Evolutionary conservation across 2,797 vertebrate genomes (phyloP).

Genomic region (Enteromius fasciolatus): DNA sequence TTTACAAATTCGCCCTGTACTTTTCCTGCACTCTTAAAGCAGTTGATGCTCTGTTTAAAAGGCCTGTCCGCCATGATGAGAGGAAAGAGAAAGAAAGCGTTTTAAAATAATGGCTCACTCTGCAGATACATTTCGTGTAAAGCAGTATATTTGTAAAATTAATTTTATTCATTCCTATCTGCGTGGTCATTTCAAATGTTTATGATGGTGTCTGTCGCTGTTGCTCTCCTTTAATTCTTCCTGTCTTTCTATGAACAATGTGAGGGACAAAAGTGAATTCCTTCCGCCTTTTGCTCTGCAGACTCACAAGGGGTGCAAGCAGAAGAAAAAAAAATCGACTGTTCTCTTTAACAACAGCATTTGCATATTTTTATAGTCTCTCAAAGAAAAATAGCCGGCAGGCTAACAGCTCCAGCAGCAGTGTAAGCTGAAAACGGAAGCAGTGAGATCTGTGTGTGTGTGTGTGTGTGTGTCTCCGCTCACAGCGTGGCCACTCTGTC

Average conservation of each 20-base stretch:
- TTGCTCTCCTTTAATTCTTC: neutral
- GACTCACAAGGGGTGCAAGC: constrained; percentile 52
- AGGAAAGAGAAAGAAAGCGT: constrained; percentile 36
- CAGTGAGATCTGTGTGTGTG: constrained; percentile 58
- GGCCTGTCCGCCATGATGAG: constrained; percentile 48
- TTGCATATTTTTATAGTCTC: constrained; percentile 83
- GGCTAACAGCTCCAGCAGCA: constrained; percentile 76
- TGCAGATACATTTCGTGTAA: constrained; percentile 42
- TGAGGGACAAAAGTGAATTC: constrained; percentile 51
- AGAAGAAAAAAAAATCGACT: constrained; percentile 57
- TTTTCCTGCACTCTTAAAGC: constrained; percentile 54
- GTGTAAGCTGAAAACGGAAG: constrained; percentile 71
- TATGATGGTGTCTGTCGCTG: constrained; percentile 19
- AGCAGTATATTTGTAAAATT: constrained; percentile 55
- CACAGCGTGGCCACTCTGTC: constrained; percentile 56
- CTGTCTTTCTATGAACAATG: constrained; percentile 42
- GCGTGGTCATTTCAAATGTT: constrained; percentile 48
- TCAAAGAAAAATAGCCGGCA: constrained; percentile 82
- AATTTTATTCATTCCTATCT: constrained; percentile 64
- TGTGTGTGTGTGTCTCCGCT: constrained; percentile 37
- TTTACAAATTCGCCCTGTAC: constrained; percentile 61
- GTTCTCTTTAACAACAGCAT: constrained; percentile 79
- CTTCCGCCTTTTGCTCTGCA: constrained; percentile 49
- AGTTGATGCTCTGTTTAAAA: constrained; percentile 49
- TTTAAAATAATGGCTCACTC: constrained; percentile 18